Base-by-base conservation (phyloP, 2,888 invertebrate species). In the Hedya salicella region DNA sequence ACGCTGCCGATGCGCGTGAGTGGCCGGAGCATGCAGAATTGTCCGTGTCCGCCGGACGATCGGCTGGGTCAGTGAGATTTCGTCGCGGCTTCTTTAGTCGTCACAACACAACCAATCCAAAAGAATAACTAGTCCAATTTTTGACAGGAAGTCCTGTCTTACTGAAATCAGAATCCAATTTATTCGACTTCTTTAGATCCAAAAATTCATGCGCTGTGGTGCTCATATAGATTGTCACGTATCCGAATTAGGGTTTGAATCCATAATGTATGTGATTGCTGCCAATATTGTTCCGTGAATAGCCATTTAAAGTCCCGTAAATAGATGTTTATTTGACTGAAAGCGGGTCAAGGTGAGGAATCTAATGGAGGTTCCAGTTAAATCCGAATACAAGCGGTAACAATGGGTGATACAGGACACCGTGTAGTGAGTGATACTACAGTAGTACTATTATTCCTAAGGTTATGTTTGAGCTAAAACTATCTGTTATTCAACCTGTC, bases 21-120 rank as follows among this genome's bases (percentile, higher is more conserved):
- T 78, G 77, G 78, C 76, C 74, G 71, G 73, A 73, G 78, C 75
- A 76, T 74, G 78, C 82, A 83, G 52, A 86, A 87, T 85, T 79
- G 79, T 78, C 69, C 65, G 71, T 73, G 77, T 76, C 75, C 72
- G 75, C 68, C 68, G 68, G 68, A 65, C 56, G 60, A 66, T 8
- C 25, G 65, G 81, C 77, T 80, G 71, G 86, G 86, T 84, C 87
- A 82, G 71, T 73, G 77, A 72, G 70, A 74, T 74, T 75, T 77
- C 78, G 76, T 78, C 77, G 73, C 76, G 73, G 76, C 78, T 68
- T 68, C 63, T 71, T 63, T 25, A 25, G 25, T 25, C 25, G 25
- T 25, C 25, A 25, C 6, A 25, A 65, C 25, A 42, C 25, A 30
- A 30, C 16, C 32, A 17, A 11, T 9, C 6, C 36, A 36, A 36